Evolutionary conservation across 2,888 invertebrate genomes (phyloP).

Genomic region (Athripsodes cinereus): DNA sequence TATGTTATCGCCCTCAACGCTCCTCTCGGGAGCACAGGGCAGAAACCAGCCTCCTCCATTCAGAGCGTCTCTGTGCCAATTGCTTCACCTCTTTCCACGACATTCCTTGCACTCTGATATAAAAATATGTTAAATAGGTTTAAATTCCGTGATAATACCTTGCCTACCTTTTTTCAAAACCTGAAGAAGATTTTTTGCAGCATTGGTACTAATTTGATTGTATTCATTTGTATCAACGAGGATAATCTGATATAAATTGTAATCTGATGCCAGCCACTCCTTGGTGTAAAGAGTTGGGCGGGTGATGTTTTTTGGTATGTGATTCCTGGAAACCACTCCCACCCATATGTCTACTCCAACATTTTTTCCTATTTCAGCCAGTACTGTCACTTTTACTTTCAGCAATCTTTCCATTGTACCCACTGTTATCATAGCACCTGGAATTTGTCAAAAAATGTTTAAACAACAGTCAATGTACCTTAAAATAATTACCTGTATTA

Average conservation of each 20-base stretch:
- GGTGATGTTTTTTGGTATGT: neutral
- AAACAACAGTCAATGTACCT: too few relatives aligned
- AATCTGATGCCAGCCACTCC: neutral
- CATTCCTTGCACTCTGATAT: too few relatives aligned
- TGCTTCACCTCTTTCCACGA: too few relatives aligned
- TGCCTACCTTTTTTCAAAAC: too few relatives aligned
- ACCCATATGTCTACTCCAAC: constrained; percentile 8
- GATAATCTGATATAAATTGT: neutral
- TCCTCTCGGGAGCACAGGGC: too few relatives aligned
- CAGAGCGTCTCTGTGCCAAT: too few relatives aligned
- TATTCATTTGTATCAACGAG: neutral
- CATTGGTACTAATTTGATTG: neutral
- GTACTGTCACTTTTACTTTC: neutral
- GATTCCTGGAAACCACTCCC: neutral
- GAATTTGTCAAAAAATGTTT: neutral
- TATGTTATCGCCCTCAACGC: too few relatives aligned
- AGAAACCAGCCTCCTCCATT: too few relatives aligned
- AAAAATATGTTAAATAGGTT: too few relatives aligned
- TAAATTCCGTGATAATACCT: too few relatives aligned
- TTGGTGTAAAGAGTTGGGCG: neutral
- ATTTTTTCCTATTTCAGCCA: neutral
- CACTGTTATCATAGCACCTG: constrained; percentile 7
- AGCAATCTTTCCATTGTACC: neutral
- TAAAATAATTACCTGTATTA: too few relatives aligned
- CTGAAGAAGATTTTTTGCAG: too few relatives aligned